Base-by-base conservation (phyloP, 2,797 vertebrate genomes). In the Sardinella longiceps region DNA sequence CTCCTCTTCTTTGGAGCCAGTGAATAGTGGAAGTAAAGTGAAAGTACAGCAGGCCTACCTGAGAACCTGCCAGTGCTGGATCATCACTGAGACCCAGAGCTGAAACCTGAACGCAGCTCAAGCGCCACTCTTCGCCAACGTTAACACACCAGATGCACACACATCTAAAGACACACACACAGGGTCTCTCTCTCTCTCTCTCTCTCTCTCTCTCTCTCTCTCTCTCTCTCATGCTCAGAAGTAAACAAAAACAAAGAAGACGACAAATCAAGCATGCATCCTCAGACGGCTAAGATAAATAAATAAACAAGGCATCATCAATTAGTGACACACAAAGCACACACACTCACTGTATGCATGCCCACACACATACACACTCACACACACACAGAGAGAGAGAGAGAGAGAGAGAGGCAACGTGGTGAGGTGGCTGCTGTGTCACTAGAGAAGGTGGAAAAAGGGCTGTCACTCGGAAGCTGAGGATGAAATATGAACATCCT, bases 381-480 rank as follows among this genome's bases (percentile, higher is more conserved):
- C 70, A 39, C 70, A 39, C 28, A 43, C 33, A 77, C 70, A 77
- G 37, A 43, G 11, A 70, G 28, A 33, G 11, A 33, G 11, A 70
- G 10, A 70, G 28, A 70, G 11, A 70, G 28, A 70, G 28, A 70
- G 5, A 74, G 4, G 20, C 66, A 70, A 5, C 2, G 70, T 77
- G 70, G 14, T 43, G 70, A 77, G 70, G 70, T 77, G 37, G 37
- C 70, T 33, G 18, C 70, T 23, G 20, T 77, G 70, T 77, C 33
- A 77, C 70, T 18, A 84, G 53, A 45, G 25, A 77, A 50, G 83
- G 80, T 84, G 84, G 84, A 81, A 85, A 81, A 81, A 81, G 80
- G 58, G 45, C 33, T 70, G 45, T 81, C 45, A 85, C 80, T 63
- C 58, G 66, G 80, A 81, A 48, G 30, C 43, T 81, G 39, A 63